phyloP scores from a whole-genome alignment of 2,797 vertebrate species.

The Prunella strophiata region DNA sequence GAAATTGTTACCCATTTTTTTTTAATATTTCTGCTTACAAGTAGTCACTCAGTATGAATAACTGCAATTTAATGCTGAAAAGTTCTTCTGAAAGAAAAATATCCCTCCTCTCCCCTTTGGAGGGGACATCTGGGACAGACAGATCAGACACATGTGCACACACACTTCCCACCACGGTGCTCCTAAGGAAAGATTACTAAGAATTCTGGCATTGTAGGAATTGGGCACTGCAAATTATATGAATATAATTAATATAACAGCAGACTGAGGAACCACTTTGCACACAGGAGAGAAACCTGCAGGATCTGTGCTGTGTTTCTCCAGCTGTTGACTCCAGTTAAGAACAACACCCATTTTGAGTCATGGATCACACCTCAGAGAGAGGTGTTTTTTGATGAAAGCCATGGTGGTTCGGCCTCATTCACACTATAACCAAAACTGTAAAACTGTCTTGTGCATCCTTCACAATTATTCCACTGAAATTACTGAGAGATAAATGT shows the following conservation, averaged over 20 bases:
- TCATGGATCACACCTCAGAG: not conserved
- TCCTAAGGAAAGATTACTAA: not conserved
- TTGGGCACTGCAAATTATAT: not conserved
- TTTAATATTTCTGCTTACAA: not conserved
- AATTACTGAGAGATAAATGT: not conserved
- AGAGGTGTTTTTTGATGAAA: not conserved
- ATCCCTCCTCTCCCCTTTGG: not conserved
- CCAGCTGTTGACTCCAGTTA: not conserved
- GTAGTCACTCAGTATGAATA: not conserved
- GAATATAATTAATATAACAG: not conserved
- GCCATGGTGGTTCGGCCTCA: rapidly evolving
- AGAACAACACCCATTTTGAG: not conserved
- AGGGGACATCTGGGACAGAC: not conserved
- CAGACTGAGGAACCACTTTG: not conserved
- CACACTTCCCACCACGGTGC: not conserved
- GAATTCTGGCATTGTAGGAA: not conserved
- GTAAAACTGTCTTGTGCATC: not conserved
- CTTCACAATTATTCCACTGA: not conserved
- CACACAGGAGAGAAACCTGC: not conserved
- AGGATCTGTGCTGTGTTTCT: not conserved
- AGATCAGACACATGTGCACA: not conserved
- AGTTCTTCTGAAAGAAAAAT: not conserved
- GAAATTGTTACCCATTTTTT: not conserved
- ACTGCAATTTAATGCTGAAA: rapidly evolving
- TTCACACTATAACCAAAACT: not conserved